Evolutionary conservation across 2,888 invertebrate species (phyloP).

Genomic region (Bimastos eiseni): DNA sequence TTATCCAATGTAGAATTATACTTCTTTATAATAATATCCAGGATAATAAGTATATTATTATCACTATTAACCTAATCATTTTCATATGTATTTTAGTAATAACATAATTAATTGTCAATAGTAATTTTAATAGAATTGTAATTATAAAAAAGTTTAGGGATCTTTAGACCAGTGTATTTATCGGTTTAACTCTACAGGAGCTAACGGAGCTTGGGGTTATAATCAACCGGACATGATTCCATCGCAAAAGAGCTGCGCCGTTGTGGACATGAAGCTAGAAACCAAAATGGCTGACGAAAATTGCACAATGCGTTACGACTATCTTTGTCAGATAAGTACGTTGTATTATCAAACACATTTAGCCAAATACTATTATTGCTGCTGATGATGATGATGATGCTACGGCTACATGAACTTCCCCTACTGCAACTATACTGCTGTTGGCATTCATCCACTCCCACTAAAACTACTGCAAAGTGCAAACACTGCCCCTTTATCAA

Average conservation of each 20-base stretch:
- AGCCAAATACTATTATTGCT: not conserved
- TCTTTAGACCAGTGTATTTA: not conserved
- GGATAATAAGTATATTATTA: no score
- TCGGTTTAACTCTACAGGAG: not conserved
- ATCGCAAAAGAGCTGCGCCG: slow-evolving; percentile 9
- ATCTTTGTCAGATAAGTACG: slow-evolving; percentile 14
- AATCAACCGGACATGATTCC: slow-evolving; percentile 2
- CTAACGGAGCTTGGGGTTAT: not conserved
- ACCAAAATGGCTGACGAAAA: slow-evolving; percentile 22
- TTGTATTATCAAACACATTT: not conserved
- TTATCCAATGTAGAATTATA: no score
- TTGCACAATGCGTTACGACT: not conserved
- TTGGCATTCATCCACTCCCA: not conserved
- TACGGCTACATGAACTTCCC: not conserved
- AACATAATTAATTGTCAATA: no score
- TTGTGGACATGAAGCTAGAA: not conserved
- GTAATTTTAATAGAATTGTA: no score
- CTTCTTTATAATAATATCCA: no score
- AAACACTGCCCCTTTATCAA: no score
- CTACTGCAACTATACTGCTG: no score
- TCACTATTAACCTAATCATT: no score
- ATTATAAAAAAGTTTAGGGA: no score
- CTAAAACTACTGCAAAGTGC: not conserved
- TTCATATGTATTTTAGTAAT: no score
- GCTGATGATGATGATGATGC: not conserved